Conservation (phyloP, 2,888 invertebrate species). For the Epiblema foenella region DNA sequence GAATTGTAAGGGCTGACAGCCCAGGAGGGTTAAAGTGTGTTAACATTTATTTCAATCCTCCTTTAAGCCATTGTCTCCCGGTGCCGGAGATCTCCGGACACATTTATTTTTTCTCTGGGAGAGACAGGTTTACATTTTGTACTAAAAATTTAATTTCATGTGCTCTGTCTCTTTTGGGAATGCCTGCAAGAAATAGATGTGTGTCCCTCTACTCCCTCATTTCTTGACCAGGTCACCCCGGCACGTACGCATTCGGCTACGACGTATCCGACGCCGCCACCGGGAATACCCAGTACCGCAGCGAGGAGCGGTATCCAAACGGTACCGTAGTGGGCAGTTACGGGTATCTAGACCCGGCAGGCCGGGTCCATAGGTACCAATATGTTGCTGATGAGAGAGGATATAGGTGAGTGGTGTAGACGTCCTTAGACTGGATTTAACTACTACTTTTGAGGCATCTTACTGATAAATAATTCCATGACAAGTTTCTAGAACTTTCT, state of each 20-base stretch:
- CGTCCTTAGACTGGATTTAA: background rate
- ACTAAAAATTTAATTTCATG: no score
- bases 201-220: background rate
- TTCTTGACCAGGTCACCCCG: slow-evolving; percentile 70
- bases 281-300: slow-evolving; percentile 88
- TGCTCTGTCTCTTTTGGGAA: no score
- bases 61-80: no score
- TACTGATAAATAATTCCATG: no score
- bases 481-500: no score
- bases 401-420: slow-evolving; percentile 82
- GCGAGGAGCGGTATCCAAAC: slow-evolving; percentile 88
- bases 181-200: no score
- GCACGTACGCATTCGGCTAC: slow-evolving; percentile 90
- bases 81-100: no score
- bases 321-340: slow-evolving; percentile 90
- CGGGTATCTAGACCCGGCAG: slow-evolving; percentile 88
- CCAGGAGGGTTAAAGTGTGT: background rate
- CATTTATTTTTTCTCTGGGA: no score
- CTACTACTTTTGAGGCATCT: background rate
- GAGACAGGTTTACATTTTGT: no score
- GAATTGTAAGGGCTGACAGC: background rate
- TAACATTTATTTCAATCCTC: no score
- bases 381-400: slow-evolving; percentile 88
- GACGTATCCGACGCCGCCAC: slow-evolving; percentile 87
- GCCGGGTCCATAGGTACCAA: slow-evolving; percentile 84